Evolutionary conservation across 2,797 vertebrate species (phyloP), one percentile per base, ranked within the genome.

Genomic region (Arnoldichthys spilopterus): DNA sequence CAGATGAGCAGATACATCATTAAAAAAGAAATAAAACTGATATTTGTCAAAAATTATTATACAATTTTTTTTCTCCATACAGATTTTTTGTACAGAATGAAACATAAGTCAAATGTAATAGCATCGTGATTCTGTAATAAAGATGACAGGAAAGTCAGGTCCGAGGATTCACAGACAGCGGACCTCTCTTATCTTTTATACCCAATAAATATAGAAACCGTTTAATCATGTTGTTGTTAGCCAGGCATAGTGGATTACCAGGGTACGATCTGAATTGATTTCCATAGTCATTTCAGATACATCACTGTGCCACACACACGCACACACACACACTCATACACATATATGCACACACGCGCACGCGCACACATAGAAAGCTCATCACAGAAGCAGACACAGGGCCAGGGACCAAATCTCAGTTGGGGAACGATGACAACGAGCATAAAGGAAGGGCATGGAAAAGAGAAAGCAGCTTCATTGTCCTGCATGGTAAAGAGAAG

Each of bases 1-100:
- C 88, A 94, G 90, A 93, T 93, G 90, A 93, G 90, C 89, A 92
- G 92, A 93, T 92, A 94, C 92, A 93, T 93, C 87, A 90, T 94
- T 93, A 83, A 86, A 80, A 92, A 91, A 91, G 87, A 93, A 93
- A 93, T 92, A 85, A 93, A 93, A 92, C 84, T 88, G 87, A 89
- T 90, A 90, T 93, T 91, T 81, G 80, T 86, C 74, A 92, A 86
- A 94, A 92, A 92, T 92, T 92, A 93, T 92, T 91, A 92, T 93
- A 92, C 90, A 92, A 92, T 92, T 93, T 90, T 92, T 88, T 90
- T 92, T 88, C 80, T 92, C 89, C 91, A 91, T 93, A 92, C 92
- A 91, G 91, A 92, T 22, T 9, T 88, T 93, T 93, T 94, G 85
- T 93, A 94, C 91, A 94, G 89, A 89, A 91, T 90, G 86, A 90